Base-by-base conservation (phyloP, 2,113 vertebrate species). In the Aspiorhynchus laticeps region DNA sequence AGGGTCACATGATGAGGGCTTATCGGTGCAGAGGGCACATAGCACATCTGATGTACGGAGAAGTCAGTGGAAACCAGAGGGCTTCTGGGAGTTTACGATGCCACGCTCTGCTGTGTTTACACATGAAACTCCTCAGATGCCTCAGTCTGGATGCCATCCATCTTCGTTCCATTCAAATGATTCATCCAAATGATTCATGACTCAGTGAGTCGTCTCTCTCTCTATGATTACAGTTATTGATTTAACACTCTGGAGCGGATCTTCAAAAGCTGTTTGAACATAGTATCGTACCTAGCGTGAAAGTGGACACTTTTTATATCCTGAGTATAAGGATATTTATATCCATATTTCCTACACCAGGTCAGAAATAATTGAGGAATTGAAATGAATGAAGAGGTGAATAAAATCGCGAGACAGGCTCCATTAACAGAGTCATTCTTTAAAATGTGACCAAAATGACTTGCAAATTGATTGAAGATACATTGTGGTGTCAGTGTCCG, bases 1-100 rank as follows among this genome's bases (percentile, higher is more conserved):
- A 94, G 93, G 93, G 93, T 94, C 95, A 94, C 91, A 93, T 94
- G 93, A 94, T 86, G 24, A 90, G 84, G 87, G 91, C 93, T 95
- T 94, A 94, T 94, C 94, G 91, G 93, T 92, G 92, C 92, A 92
- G 91, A 92, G 92, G 94, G 93, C 93, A 94, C 93, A 95, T 94
- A 93, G 94, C 93, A 93, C 94, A 94, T 93, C 92, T 93, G 94
- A 95, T 94, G 91, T 91, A 91, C 88, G 69, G 90, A 90, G 56
- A 76, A 77, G 73, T 85, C 84, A 77, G 17, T 46, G 46, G 56
- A 87, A 75, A 84, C 48, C 56, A 41, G 86, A 48, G 4, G 91
- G 92, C 91, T 88, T 87, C 89, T 92, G 87, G 89, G 82, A 90
- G 91, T 92, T 91, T 89, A 83, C 86, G 86, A 76, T 91, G 91